Evolutionary conservation across 1,140 invertebrate species (phyloP).

Genomic region (Meteorus sp.): DNA sequence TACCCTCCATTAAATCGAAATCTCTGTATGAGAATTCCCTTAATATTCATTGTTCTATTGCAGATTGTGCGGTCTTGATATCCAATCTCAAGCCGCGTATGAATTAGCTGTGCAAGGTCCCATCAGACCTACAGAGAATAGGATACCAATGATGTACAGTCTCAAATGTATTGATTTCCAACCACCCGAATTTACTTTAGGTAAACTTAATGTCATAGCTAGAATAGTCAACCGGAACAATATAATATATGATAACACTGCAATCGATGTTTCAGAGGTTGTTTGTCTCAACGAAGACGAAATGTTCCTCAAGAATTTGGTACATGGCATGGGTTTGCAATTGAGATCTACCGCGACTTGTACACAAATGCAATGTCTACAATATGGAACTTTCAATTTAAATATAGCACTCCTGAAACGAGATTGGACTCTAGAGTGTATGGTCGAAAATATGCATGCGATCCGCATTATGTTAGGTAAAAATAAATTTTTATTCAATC

Average conservation of each 20-base stretch:
- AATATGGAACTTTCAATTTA: conserved; percentile 80
- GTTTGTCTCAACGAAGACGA: conserved; percentile 83
- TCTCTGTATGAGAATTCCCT: neutral
- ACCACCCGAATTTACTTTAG: conserved; percentile 83
- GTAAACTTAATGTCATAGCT: conserved; percentile 55
- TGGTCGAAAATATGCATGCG: conserved; percentile 72
- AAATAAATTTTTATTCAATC: conserved; percentile 58
- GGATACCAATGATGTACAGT: conserved; percentile 80
- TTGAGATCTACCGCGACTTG: conserved; percentile 80
- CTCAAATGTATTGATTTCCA: conserved; percentile 83
- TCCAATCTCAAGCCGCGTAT: conserved; percentile 85
- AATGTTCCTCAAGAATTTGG: conserved; percentile 70
- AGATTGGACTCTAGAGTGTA: conserved; percentile 76
- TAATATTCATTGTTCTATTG: conserved; percentile 40
- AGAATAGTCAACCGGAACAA: neutral
- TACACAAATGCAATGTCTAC: conserved; percentile 75
- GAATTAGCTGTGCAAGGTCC: conserved; percentile 80
- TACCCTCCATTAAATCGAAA: neutral
- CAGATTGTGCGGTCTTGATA: conserved; percentile 76
- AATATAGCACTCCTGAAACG: conserved; percentile 77
- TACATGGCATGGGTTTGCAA: conserved; percentile 80
- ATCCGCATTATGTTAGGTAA: conserved; percentile 61
- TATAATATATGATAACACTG: conserved; percentile 1
- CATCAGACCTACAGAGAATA: conserved; percentile 70
- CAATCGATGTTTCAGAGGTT: conserved; percentile 69